phyloP scores from a whole-genome alignment of 2,797 vertebrate species.

The Coregonus ussuriensis region DNA sequence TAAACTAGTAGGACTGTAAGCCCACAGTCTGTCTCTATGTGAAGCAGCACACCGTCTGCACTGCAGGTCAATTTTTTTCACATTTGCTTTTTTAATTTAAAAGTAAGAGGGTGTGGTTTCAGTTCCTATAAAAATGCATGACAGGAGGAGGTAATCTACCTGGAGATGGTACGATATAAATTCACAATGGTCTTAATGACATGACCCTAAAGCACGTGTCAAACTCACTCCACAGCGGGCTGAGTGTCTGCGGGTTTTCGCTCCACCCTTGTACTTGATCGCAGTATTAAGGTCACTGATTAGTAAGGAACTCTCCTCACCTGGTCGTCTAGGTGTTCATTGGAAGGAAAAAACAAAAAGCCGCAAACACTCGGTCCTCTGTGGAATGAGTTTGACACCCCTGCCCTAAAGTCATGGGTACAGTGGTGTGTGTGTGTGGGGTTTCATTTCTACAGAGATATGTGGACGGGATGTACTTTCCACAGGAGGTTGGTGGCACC shows the following conservation, averaged over 20 bases:
- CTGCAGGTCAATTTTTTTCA: conserved; percentile 22
- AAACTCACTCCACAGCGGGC: no score
- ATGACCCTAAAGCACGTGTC: no score
- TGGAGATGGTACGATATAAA: not conserved
- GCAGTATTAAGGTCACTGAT: no score
- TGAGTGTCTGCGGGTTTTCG: no score
- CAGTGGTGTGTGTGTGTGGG: not conserved
- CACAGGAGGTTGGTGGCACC: no score
- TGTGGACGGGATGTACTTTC: not conserved
- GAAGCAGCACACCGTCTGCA: conserved; percentile 6
- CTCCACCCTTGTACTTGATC: no score
- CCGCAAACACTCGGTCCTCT: no score
- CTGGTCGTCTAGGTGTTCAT: no score
- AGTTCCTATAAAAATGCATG: conserved; percentile 2
- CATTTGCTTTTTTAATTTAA: conserved; percentile 28
- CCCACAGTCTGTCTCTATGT: conserved; percentile 7
- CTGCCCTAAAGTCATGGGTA: not conserved
- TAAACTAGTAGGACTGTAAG: conserved; percentile 45
- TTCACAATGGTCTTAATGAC: conserved; percentile 17
- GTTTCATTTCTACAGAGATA: not conserved
- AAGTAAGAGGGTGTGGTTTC: conserved; percentile 1
- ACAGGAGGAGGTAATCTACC: not conserved
- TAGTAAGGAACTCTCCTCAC: no score
- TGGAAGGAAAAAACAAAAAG: no score
- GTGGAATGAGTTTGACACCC: no score